Base-by-base conservation (phyloP, 2,888 invertebrate genomes). In the Parnassius apollo region DNA sequence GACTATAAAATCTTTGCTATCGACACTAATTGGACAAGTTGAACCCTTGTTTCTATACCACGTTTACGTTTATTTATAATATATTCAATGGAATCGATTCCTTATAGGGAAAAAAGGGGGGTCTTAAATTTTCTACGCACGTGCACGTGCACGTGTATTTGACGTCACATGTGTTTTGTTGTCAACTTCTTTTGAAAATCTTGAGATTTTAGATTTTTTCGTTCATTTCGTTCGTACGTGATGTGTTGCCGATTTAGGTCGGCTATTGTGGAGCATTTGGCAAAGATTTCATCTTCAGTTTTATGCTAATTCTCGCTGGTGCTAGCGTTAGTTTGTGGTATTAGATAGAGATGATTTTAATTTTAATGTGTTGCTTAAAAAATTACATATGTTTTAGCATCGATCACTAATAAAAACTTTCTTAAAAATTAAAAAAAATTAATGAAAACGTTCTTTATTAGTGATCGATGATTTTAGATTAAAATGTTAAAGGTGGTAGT, bases 81-180 rank as follows among this genome's bases (percentile, higher is more conserved):
- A 59, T 13, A 53, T 35, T 11, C 13, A 9, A 56, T 56, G 25
- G 4, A 3, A 25, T 4, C 3, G 25, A 25, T 57, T 57, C 45
- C 57, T 46, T 44, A 42, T 46, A 42, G 51, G 35, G 18, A 56
- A 61, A 46, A 61, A n/a, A n/a, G n/a, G n/a, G n/a, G n/a, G 51
- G 9, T 51, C n/a, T 45, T 61, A 42, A 56, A 52, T 52, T 56
- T 44, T 51, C 57, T 51, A 52, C 61, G 57, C 61, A 52, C 61
- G 61, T 57, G 56, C 45, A 11, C n/a, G n/a, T n/a, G n/a, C n/a
- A n/a, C 42, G 35, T 10, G 42, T 42, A 8, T 18, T 11, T 50
- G 52, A 46, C 56, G 61, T 61, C 57, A 52, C 12, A 11, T 50
- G 50, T 42, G 53, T 46, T 57, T 57, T 57, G 51, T 61, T 50